A percentile compares a stretch with the other conserved stretches of the same genome.
These are phyloP conservation scores for Cataglyphis cursor DNA, from an alignment of 2,888 invertebrate species.

Conservation along the genomic window DNA sequence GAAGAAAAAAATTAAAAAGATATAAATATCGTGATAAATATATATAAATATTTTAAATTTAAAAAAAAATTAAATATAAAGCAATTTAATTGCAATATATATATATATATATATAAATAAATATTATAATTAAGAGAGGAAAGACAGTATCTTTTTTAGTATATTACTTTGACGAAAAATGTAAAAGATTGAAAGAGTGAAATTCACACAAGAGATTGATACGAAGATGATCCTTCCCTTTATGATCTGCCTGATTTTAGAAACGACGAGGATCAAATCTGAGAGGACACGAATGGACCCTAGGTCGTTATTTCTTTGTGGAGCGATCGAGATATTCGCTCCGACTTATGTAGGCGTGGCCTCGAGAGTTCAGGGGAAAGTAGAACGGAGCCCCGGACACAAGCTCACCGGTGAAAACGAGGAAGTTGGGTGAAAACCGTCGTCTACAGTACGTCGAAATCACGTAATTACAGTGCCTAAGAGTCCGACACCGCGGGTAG, in stretches of 20 bases:
- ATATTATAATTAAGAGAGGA: neutral
- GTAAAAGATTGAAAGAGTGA: neutral
- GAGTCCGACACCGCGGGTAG: slow-evolving; percentile 40
- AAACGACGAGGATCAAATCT: neutral
- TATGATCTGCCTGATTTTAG: neutral
- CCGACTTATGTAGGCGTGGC: slow-evolving; percentile 66
- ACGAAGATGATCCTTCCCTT: neutral
- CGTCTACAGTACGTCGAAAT: slow-evolving; percentile 76
- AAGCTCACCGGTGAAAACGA: slow-evolving; percentile 83
- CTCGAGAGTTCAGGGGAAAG: slow-evolving; percentile 81
- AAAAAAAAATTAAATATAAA: neutral
- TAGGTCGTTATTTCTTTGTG: slow-evolving; percentile 40
- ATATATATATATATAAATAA: neutral
- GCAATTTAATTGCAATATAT: neutral
- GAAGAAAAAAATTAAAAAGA: neutral
- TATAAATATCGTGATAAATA: neutral
- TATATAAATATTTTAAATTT: neutral
- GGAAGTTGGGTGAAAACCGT: slow-evolving; percentile 85
- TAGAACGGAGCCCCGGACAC: slow-evolving; percentile 80
- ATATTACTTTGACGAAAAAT: neutral
- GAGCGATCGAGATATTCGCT: slow-evolving; percentile 53
- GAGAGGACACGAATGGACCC: too few relatives aligned
- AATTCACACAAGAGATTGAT: neutral
- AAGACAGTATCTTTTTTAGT: neutral
- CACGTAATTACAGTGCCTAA: slow-evolving; percentile 75